Percentiles rank a stretch among this genome's conserved stretches.
Evolutionary conservation across 1,140 invertebrate species (phyloP).

Genomic region (Pectinophora gossypiella): DNA sequence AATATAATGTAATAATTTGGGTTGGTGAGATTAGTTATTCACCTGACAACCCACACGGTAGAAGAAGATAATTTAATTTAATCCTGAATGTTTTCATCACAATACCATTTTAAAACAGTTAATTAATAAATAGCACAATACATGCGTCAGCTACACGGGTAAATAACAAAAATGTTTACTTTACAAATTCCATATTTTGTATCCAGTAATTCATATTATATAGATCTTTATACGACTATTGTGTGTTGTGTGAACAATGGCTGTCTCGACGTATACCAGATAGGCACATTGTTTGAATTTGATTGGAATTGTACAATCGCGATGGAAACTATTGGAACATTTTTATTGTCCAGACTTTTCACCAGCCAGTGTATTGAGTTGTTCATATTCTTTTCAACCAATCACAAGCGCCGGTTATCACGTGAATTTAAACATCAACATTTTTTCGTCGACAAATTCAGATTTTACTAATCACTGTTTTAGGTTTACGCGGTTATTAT

Average conservation of each 20-base stretch:
- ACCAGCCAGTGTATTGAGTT: too few relatives aligned
- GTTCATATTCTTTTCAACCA: too few relatives aligned
- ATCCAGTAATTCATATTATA: neutral
- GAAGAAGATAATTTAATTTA: neutral
- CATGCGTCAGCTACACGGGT: neutral
- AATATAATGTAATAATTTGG: too few relatives aligned
- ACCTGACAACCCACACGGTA: too few relatives aligned
- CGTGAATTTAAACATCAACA: too few relatives aligned
- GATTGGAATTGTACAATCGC: constrained; percentile 1
- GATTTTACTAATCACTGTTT: too few relatives aligned
- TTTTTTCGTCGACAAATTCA: too few relatives aligned
- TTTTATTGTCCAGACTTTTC: too few relatives aligned
- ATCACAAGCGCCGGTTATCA: too few relatives aligned
- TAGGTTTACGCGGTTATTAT: too few relatives aligned
- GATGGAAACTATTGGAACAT: neutral
- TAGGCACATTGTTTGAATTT: neutral
- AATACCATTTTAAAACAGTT: neutral
- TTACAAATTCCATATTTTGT: neutral
- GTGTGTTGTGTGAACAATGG: neutral
- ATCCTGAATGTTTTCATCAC: neutral
- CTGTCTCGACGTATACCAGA: neutral
- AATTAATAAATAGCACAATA: constrained; percentile 4
- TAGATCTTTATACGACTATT: neutral
- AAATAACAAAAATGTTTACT: neutral
- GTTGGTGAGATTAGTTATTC: too few relatives aligned